Conservation (phyloP, 2,797 vertebrate species). For the Remorina albescens region DNA sequence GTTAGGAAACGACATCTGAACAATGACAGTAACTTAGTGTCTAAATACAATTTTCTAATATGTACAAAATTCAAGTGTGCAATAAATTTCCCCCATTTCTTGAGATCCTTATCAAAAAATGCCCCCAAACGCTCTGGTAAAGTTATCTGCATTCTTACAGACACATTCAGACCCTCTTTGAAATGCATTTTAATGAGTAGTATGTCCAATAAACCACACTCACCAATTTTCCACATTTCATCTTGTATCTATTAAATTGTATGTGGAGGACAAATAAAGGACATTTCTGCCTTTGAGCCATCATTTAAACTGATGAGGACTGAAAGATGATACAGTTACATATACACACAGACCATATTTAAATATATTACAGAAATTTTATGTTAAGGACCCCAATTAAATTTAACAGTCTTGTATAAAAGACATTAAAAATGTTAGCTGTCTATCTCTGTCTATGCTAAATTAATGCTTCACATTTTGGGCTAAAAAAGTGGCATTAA, state of each 20-base stretch:
- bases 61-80: neutral
- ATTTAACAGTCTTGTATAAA: neutral
- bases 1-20: too few species aligned
- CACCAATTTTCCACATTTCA: conserved; percentile 39
- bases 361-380: too few species aligned
- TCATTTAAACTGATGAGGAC: conserved; percentile 43
- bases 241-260: conserved; percentile 27
- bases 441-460: too few species aligned
- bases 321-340: too few species aligned
- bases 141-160: neutral
- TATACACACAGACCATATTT: too few species aligned
- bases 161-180: conserved; percentile 5
- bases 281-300: conserved; percentile 60
- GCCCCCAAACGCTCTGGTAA: neutral
- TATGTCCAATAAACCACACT: conserved; percentile 15
- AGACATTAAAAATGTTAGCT: conserved; percentile 10
- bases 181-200: conserved; percentile 48
- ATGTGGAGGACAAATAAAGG: conserved; percentile 36
- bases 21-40: neutral
- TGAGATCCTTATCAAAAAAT: neutral
- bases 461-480: too few species aligned
- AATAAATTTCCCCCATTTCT: neutral
- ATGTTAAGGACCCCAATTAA: too few species aligned
- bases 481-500: too few species aligned
- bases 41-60: neutral